Conservation (phyloP, 2,888 invertebrate genomes). For the Sepiola atlantica region DNA sequence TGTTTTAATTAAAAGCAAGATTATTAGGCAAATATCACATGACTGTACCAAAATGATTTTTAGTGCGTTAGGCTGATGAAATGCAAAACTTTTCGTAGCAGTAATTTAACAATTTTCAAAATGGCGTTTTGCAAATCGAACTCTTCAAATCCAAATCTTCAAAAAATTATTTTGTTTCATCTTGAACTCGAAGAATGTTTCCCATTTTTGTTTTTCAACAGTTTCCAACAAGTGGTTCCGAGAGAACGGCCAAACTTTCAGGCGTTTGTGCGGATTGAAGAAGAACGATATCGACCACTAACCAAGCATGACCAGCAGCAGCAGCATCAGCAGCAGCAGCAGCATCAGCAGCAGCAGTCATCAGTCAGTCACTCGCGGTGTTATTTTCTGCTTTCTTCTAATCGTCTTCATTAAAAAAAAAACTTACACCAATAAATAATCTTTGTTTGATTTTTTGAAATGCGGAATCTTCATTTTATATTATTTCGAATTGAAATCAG, state of each 20-base stretch:
- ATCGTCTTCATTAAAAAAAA: background rate
- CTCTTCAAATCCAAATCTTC: too few species aligned
- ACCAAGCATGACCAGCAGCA: background rate
- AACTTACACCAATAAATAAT: background rate
- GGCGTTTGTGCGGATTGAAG: background rate
- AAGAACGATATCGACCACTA: background rate
- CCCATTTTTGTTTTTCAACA: slow-evolving; percentile 51
- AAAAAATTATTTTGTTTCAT: background rate
- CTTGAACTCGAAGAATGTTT: background rate
- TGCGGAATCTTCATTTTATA: too few species aligned
- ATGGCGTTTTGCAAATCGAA: too few species aligned
- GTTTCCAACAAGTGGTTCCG: slow-evolving; percentile 91
- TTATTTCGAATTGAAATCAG: too few species aligned
- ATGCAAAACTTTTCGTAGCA: too few species aligned
- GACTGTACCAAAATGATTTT: too few species aligned
- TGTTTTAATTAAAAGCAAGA: too few species aligned
- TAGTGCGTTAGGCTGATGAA: too few species aligned
- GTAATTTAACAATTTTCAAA: too few species aligned
- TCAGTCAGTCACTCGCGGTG: background rate
- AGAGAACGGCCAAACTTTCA: slow-evolving; percentile 68
- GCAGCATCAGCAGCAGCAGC: background rate
- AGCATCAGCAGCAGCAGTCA: background rate
- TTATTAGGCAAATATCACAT: too few species aligned
- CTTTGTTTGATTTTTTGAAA: background rate
- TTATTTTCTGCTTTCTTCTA: background rate